These are phyloP conservation scores for Micromesistius poutassou DNA, from an alignment of 2,797 vertebrate genomes.

Conservation along the genomic window DNA sequence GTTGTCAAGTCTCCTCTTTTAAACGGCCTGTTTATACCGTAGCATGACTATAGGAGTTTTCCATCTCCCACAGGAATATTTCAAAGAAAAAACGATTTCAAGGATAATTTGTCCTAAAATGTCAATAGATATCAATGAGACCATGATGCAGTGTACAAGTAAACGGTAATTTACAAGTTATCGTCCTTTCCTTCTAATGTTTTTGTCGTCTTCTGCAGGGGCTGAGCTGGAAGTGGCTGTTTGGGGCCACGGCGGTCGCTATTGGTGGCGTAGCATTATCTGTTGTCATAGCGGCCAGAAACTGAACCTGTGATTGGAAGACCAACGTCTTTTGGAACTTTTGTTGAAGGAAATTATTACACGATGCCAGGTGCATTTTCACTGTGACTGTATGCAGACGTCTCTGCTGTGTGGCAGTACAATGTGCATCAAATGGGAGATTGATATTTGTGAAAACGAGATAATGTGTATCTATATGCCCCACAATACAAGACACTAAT, in stretches of 20 bases:
- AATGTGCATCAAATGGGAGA: conserved; percentile 36
- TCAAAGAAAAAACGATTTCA: neutral
- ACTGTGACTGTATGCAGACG: conserved; percentile 38
- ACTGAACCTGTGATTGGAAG: conserved; percentile 62
- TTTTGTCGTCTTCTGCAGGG: conserved; percentile 66
- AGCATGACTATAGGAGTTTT: neutral
- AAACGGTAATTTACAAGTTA: neutral
- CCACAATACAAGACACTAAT: conserved; percentile 37
- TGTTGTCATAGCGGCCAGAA: conserved; percentile 93
- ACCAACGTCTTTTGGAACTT: conserved; percentile 31
- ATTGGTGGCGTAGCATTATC: conserved; percentile 95
- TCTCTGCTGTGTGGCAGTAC: conserved; percentile 68
- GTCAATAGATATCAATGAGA: neutral
- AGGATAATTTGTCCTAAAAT: neutral
- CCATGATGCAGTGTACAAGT: conserved; percentile 16
- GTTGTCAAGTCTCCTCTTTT: neutral
- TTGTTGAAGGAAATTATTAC: conserved; percentile 30
- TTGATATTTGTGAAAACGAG: conserved; percentile 32
- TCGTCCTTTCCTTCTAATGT: neutral
- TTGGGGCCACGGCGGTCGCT: conserved; percentile 91
- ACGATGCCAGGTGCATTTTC: conserved; percentile 26
- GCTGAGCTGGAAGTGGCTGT: conserved; percentile 97
- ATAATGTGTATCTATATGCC: conserved; percentile 40
- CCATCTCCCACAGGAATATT: no score
- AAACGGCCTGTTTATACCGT: neutral